Percentiles rank a stretch among this genome's conserved stretches.
These are phyloP conservation scores for Conus betulinus DNA, from an alignment of 1,140 invertebrate species.

Conservation along the genomic window DNA sequence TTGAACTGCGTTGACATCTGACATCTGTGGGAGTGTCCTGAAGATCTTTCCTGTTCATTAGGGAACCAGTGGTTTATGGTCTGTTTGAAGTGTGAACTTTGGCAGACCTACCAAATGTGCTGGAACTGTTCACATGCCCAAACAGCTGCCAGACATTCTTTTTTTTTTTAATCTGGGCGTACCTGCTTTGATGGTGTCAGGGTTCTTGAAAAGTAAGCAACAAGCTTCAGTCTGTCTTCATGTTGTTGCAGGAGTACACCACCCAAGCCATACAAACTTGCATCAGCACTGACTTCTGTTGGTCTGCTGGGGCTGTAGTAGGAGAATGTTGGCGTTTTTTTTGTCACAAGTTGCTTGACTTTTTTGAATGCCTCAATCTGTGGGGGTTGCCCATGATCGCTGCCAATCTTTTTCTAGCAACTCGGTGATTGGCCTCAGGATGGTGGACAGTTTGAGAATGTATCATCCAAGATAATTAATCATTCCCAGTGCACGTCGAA, in stretches of 20 bases:
- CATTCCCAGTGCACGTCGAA: constrained; percentile 19
- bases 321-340: constrained; percentile 34
- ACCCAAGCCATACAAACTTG: constrained; percentile 45
- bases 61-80: constrained; percentile 64
- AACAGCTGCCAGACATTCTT: constrained; percentile 77
- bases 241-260: constrained; percentile 43
- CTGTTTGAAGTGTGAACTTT: constrained; percentile 47
- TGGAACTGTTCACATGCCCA: constrained; percentile 78
- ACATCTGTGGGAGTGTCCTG: constrained; percentile 22
- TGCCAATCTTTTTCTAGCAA: constrained; percentile 42
- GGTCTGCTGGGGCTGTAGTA: constrained; percentile 14
- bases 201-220: constrained; percentile 75
- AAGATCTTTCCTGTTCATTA: constrained; percentile 16
- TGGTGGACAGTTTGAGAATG: constrained; percentile 35
- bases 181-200: constrained; percentile 73
- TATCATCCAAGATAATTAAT: constrained; percentile 33
- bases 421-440: constrained; percentile 21
- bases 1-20: constrained; percentile 14
- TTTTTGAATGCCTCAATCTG: constrained; percentile 70
- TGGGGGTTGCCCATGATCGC: constrained; percentile 30
- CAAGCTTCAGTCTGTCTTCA: constrained; percentile 49
- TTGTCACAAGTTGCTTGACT: constrained; percentile 57
- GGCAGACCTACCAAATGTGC: constrained; percentile 74
- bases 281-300: constrained; percentile 9
- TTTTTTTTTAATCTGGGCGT: constrained; percentile 75